Evolutionary conservation across 2,797 vertebrate species (phyloP), one percentile per base, ranked within the genome.

Genomic region (Eurystomus glaucurus): DNA sequence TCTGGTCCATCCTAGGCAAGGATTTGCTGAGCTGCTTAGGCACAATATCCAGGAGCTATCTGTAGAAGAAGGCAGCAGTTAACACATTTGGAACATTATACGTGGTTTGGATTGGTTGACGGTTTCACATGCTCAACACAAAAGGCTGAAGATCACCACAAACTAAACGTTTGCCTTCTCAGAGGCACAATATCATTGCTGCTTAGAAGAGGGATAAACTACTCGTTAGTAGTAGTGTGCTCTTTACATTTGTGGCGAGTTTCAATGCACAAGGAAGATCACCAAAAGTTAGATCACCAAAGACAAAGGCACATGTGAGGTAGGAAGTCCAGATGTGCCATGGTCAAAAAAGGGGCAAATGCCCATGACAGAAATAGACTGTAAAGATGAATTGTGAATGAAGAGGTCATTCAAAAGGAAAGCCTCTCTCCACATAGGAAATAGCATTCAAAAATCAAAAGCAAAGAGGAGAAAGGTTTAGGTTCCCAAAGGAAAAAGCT

Each of bases 161-260:
- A 37, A 72, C 18, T 6, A 19, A 61, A 12, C 1, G 3, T 26
- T 58, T 46, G 10, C 50, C 7, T 20, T n/a, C 9, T 39, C 29
- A 25, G 46, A 28, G 21, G 9, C 8, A 0, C 1, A 4, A 0
- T 25, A 4, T 5, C 1, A 1, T 69, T 69, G 25, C n/a, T 62
- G 8, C 43, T 76, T 18, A 16, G 18, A 57, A 55, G 22, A 4
- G 13, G 25, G 21, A 25, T 10, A 26, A 52, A 5, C 5, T 9
- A 8, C 0, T 0, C 10, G 15, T 20, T 23, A 29, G 28, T 15
- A 35, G 75, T 5, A 16, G 31, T 1, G 0, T 8, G 45, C 15
- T 37, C 5, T 39, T 19, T 3, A 1, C 8, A 1, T 10, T 21
- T 7, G 17, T 26, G 41, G 13, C 4, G 9, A 46, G 29, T 14